Evolutionary conservation across 2,113 vertebrate species (phyloP), one percentile per base, ranked within the genome.

Genomic region (Heterotilapia buettikoferi): DNA sequence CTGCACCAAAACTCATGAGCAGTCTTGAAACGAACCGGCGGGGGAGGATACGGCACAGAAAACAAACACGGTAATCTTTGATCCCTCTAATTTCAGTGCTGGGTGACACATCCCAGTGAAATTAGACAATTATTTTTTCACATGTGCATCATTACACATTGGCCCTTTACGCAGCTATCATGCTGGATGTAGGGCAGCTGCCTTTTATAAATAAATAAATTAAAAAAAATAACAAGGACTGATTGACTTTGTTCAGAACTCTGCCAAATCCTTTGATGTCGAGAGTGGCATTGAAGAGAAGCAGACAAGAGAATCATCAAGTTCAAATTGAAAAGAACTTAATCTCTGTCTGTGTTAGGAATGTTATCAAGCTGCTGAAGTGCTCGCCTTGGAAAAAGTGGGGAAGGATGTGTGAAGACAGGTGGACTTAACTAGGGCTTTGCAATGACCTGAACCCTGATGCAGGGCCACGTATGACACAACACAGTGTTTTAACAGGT

Each of bases 261-360:
- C 86, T 43, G 80, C 88, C 83, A 85, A 29, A 29, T 80, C 82
- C 92, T 96, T 96, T 96, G 95, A 96, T 95, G 92, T 95, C 5
- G 84, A 92, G 90, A 73, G 81, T 88, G 86, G 88, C 85, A 61
- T 84, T 83, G 89, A 92, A 87, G 43, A 79, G 80, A 92, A 66
- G 71, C 61, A 80, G 86, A 66, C 61, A 73, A 83, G 57, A 91
- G 90, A 94, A 79, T 88, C 63, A 86, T 86, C 68, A 84, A 63
- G 88, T 92, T 91, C 88, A 87, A 76, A 92, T 71, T 76, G 84
- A 89, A 87, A 88, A 90, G 47, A 92, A 91, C 86, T 91, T 92
- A 88, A 93, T 93, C 88, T 92, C 79, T 21, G 47, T 52, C 86
- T 89, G 80, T 83, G 84, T 85, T 71, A 53, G 50, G 78, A 90